phyloP scores from a whole-genome alignment of 2,888 invertebrate species.

The Gibbula magus region DNA sequence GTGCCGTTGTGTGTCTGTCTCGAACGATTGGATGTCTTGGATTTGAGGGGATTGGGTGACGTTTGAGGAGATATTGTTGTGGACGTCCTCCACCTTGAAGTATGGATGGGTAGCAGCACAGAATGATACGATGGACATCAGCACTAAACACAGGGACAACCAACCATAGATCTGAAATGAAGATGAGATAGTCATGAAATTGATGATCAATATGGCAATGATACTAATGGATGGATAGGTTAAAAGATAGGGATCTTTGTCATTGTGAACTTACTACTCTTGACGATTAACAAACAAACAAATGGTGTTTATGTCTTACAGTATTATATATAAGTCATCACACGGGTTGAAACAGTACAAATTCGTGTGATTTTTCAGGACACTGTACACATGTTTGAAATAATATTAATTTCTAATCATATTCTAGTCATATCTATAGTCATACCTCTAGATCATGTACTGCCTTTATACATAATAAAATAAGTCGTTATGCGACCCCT shows the following conservation, averaged over 20 bases:
- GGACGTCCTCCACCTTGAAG: constrained; percentile 30
- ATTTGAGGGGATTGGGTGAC: neutral
- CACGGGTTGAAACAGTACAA: too few relatives aligned
- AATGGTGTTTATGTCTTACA: too few relatives aligned
- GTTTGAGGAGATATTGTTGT: neutral
- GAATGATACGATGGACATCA: constrained; percentile 44
- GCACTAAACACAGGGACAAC: constrained; percentile 38
- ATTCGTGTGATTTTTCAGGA: too few relatives aligned
- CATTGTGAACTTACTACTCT: too few relatives aligned
- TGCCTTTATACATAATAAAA: too few relatives aligned
- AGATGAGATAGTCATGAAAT: neutral
- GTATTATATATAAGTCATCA: too few relatives aligned
- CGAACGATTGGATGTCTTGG: constrained; percentile 29
- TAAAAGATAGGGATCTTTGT: neutral
- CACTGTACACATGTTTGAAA: too few relatives aligned
- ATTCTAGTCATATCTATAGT: too few relatives aligned
- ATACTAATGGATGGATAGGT: neutral
- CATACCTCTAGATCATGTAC: too few relatives aligned
- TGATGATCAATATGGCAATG: neutral
- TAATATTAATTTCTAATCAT: too few relatives aligned
- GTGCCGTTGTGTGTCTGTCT: constrained; percentile 37
- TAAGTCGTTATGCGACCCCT: too few relatives aligned
- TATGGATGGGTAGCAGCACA: constrained; percentile 35
- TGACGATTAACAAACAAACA: too few relatives aligned
- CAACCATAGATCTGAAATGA: constrained; percentile 45